Evolutionary conservation across 2,888 invertebrate genomes (phyloP).

Genomic region (Caenorhabditis sp.): DNA sequence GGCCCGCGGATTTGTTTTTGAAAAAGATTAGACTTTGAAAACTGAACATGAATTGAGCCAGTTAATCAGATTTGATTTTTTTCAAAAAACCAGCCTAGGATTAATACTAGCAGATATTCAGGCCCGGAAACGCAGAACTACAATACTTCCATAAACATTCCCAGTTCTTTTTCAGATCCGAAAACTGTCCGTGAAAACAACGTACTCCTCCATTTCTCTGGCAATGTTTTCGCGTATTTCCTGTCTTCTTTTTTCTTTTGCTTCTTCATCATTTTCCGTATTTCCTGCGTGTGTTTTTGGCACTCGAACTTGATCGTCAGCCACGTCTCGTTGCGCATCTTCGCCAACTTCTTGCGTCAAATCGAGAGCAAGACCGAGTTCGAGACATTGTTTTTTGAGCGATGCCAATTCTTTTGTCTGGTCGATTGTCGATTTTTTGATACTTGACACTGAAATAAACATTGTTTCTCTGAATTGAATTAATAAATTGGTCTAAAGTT

Average conservation of each 20-base stretch:
- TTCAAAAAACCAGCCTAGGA: too few species aligned
- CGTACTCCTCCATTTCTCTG: slow-evolving; percentile 46
- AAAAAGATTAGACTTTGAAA: neutral
- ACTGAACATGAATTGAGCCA: too few species aligned
- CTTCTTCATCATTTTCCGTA: slow-evolving; percentile 33
- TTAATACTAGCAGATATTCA: too few species aligned
- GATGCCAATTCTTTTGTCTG: slow-evolving; percentile 49
- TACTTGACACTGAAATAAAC: slow-evolving; percentile 36
- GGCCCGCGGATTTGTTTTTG: too few species aligned
- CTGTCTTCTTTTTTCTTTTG: slow-evolving; percentile 40
- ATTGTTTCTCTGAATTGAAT: too few species aligned
- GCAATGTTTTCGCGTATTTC: slow-evolving; percentile 47
- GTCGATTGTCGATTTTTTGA: slow-evolving; percentile 36
- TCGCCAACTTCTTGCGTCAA: slow-evolving; percentile 16
- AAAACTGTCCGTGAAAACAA: neutral
- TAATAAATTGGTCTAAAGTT: too few species aligned
- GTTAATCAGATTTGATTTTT: too few species aligned
- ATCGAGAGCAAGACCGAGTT: slow-evolving; percentile 40
- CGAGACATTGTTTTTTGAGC: slow-evolving; percentile 45
- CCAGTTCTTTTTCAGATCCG: too few species aligned
- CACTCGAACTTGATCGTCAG: slow-evolving; percentile 23
- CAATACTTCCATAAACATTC: too few species aligned
- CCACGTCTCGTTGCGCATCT: slow-evolving; percentile 6
- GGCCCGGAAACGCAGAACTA: too few species aligned
- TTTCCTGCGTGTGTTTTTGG: slow-evolving; percentile 17